Conservation (phyloP, 2,797 vertebrate species). For the Melanotaenia pygmaea region DNA sequence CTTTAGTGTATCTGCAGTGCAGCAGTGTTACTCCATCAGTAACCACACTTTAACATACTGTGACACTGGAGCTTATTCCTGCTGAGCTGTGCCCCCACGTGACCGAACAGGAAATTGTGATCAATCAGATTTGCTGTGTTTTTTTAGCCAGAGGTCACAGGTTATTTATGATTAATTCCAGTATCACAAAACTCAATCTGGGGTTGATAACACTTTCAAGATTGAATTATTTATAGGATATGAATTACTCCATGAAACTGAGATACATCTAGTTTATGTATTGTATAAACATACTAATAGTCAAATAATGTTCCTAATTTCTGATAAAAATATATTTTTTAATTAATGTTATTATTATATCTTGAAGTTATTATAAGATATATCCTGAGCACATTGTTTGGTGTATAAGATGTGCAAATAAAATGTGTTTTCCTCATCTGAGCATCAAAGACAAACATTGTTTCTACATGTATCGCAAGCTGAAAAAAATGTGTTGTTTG, state of each 20-base stretch:
- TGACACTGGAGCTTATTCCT: conserved; percentile 27
- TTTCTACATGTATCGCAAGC: conserved; percentile 44
- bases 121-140: conserved; percentile 19
- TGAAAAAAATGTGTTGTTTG: conserved; percentile 38
- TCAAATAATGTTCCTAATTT: conserved; percentile 6
- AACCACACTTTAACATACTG: conserved; percentile 37
- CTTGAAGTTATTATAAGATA: conserved; percentile 14
- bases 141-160: neutral
- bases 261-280: neutral
- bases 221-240: conserved; percentile 13
- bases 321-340: neutral
- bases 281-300: neutral
- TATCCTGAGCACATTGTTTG: conserved; percentile 9
- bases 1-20: conserved; percentile 55
- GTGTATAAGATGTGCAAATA: conserved; percentile 16
- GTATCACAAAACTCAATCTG: neutral
- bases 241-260: neutral
- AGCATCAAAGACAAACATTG: conserved; percentile 43
- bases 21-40: conserved; percentile 45
- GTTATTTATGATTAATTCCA: conserved; percentile 12
- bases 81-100: conserved; percentile 17
- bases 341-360: neutral
- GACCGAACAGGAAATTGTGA: conserved; percentile 29
- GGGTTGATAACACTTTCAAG: neutral
- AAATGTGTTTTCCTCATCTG: conserved; percentile 36